A percentile compares a stretch with the other conserved stretches of the same genome.
These are phyloP conservation scores for Dinomys branickii DNA, from an alignment of 2,113 vertebrate species.

Conservation along the genomic window DNA sequence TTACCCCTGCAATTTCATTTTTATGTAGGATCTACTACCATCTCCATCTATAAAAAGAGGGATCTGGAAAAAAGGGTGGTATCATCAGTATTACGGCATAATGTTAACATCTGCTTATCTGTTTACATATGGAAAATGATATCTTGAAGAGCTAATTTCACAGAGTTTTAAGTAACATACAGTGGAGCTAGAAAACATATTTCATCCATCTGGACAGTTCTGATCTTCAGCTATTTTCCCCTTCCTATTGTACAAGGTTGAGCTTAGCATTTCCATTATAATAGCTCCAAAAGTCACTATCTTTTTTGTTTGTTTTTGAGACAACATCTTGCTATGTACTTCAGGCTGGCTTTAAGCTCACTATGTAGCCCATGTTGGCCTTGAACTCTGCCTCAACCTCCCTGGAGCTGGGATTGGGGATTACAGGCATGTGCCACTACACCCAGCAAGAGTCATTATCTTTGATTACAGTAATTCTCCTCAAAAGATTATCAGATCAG, in stretches of 20 bases:
- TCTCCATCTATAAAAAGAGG: background rate
- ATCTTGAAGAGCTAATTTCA: background rate
- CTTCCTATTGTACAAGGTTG: background rate
- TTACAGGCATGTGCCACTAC: background rate
- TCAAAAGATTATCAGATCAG: background rate
- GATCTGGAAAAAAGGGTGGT: background rate
- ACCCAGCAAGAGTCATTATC: background rate
- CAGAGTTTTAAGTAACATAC: background rate
- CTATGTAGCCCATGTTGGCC: background rate
- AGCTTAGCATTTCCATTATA: background rate
- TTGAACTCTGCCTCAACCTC: background rate
- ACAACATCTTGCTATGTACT: background rate
- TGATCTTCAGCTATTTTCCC: background rate
- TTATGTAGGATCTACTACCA: conserved; percentile 13
- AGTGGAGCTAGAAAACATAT: background rate
- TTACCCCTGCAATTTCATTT: conserved; percentile 55
- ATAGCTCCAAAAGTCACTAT: background rate
- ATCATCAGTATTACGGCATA: fast-evolving
- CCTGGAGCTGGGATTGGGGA: background rate
- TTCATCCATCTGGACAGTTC: background rate
- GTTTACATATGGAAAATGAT: background rate
- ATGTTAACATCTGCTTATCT: conserved; percentile 13
- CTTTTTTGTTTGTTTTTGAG: background rate
- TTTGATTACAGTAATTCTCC: background rate
- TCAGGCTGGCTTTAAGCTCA: background rate